phyloP scores from a whole-genome alignment of 1,140 invertebrate species.

The Druon quercuslanigerum region DNA sequence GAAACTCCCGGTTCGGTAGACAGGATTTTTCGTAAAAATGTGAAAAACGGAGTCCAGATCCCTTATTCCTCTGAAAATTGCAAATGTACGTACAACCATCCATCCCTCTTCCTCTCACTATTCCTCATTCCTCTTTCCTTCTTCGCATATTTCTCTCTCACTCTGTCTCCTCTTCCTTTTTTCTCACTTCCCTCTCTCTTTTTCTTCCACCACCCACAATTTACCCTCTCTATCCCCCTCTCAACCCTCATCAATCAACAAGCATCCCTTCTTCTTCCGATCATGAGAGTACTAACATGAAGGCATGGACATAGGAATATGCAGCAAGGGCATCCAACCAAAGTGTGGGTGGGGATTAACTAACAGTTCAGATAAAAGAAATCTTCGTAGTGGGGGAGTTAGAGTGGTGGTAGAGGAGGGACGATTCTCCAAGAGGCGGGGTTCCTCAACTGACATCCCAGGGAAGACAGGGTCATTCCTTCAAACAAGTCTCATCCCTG shows the following conservation, averaged over 20 bases:
- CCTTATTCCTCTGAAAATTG: no score
- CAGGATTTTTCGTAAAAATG: no score
- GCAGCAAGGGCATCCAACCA: no score
- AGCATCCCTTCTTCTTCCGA: not conserved
- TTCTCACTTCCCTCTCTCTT: constrained; percentile 4
- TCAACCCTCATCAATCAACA: not conserved
- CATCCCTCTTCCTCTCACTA: not conserved
- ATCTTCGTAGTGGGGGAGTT: constrained; percentile 31
- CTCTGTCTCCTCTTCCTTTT: not conserved
- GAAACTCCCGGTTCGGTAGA: no score
- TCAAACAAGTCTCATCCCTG: constrained; percentile 13
- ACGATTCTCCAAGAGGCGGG: constrained; percentile 26
- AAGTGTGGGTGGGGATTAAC: constrained; percentile 42
- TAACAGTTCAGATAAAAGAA: constrained; percentile 44
- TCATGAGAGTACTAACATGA: no score
- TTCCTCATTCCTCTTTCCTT: not conserved
- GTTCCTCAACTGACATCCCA: constrained; percentile 30
- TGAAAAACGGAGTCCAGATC: no score
- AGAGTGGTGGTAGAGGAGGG: constrained; percentile 17
- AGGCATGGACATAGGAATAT: no score
- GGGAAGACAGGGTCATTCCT: constrained; percentile 16
- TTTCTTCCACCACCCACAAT: constrained; percentile 29
- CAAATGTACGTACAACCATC: not conserved
- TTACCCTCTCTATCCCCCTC: not conserved
- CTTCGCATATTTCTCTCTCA: not conserved